Conservation (phyloP, 2,797 vertebrate species). For the Apodemus agrarius region DNA sequence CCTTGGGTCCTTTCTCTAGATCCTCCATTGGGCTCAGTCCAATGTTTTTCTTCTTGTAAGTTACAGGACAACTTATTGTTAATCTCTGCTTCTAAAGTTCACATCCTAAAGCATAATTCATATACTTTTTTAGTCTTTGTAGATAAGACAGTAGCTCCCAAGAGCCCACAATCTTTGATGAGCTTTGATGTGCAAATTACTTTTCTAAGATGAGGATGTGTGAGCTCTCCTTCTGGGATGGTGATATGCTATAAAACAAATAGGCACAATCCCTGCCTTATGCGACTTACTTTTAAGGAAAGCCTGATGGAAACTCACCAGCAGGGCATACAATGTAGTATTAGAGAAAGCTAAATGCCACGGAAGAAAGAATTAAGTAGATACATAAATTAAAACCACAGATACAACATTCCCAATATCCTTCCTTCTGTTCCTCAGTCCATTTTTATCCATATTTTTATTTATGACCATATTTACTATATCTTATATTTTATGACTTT, state of each 20-base stretch:
- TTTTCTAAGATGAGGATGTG: background rate
- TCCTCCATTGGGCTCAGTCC: too few relatives aligned
- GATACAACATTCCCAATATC: background rate
- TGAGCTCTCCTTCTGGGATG: background rate
- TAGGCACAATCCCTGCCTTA: background rate
- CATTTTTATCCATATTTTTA: background rate
- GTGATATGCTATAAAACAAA: background rate
- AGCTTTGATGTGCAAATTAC: background rate
- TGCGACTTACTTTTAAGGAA: background rate
- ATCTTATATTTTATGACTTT: background rate
- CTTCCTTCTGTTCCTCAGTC: background rate
- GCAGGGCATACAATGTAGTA: background rate
- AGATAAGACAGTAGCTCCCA: background rate
- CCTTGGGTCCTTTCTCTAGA: too few relatives aligned
- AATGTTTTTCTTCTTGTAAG: background rate
- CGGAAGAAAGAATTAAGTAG: slow-evolving; percentile 33
- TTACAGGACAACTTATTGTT: background rate
- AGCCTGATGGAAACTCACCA: background rate
- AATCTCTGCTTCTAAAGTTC: background rate
- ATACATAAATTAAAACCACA: background rate
- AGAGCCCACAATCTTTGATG: background rate
- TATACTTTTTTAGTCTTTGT: background rate
- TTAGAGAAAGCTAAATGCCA: background rate
- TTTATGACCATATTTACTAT: background rate
- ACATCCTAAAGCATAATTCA: background rate